phyloP scores from a whole-genome alignment of 2,797 vertebrate genomes.

The Etheostoma perlongum region DNA sequence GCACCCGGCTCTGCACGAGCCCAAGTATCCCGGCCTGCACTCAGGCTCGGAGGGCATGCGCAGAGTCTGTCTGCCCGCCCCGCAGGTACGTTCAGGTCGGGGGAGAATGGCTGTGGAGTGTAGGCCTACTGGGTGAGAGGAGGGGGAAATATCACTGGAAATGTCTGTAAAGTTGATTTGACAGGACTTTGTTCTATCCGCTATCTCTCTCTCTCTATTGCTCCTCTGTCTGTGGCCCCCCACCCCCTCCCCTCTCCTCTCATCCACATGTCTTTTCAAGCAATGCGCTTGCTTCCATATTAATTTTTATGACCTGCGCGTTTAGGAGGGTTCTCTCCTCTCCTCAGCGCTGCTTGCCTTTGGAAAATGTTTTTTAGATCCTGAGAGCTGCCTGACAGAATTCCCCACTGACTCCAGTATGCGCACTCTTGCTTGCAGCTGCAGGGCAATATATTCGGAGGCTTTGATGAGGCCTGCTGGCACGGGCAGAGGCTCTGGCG shows the following conservation, averaged over 20 bases:
- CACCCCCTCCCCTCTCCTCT: slow-evolving; percentile 37
- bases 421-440: slow-evolving; percentile 93
- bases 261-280: slow-evolving; percentile 89
- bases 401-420: slow-evolving; percentile 94
- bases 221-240: background rate
- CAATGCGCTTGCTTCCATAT: slow-evolving; percentile 90
- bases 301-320: slow-evolving; percentile 98
- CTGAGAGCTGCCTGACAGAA: slow-evolving; percentile 93
- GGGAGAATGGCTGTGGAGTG: slow-evolving; percentile 21
- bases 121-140: slow-evolving; percentile 17
- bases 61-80: slow-evolving; percentile 93
- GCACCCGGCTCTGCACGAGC: slow-evolving; percentile 92
- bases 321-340: slow-evolving; percentile 88
- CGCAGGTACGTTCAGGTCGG: slow-evolving; percentile 91
- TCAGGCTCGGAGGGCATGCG: slow-evolving; percentile 93
- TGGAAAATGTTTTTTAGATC: slow-evolving; percentile 91
- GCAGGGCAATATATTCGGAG: slow-evolving; percentile 98
- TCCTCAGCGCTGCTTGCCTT: slow-evolving; percentile 83
- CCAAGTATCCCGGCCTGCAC: slow-evolving; percentile 92
- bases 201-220: slow-evolving; percentile 52
- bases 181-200: slow-evolving; percentile 78
- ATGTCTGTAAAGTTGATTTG: slow-evolving; percentile 83
- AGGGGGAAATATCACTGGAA: slow-evolving; percentile 51
- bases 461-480: slow-evolving; percentile 98
- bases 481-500: slow-evolving; percentile 96